phyloP scores from a whole-genome alignment of 1,140 invertebrate species.

The Melanaphis sacchari region DNA sequence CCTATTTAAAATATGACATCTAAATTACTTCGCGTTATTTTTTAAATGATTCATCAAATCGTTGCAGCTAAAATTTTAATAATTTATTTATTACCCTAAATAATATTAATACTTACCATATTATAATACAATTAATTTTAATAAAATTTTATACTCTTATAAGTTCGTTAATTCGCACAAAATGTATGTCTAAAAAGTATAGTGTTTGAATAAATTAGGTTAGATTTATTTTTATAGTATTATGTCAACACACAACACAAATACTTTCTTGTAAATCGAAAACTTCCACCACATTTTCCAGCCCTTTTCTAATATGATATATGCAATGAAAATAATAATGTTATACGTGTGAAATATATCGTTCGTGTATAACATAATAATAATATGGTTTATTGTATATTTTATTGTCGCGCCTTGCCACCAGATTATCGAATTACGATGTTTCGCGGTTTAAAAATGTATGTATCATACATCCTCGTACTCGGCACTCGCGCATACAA shows the following conservation, averaged over 20 bases:
- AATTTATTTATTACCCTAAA: not conserved
- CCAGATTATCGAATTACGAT: not conserved
- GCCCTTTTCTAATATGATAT: not conserved
- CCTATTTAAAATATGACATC: not conserved
- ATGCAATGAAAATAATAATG: not conserved
- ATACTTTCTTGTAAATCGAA: not conserved
- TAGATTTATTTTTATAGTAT: not conserved
- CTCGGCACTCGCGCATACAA: not conserved
- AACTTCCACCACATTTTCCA: not conserved
- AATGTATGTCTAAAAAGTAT: not conserved
- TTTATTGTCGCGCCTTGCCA: not conserved
- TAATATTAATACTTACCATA: not conserved
- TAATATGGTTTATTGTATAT: not conserved
- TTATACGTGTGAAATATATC: slow-evolving; percentile 6
- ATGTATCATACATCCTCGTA: not conserved
- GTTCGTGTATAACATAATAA: not conserved
- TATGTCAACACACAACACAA: not conserved
- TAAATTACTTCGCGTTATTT: not conserved
- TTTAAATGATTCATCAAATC: not conserved
- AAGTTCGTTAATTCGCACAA: not conserved
- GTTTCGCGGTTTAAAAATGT: not conserved
- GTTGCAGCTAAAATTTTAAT: not conserved
- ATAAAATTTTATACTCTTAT: not conserved
- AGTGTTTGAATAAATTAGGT: not conserved
- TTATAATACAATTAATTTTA: not conserved